phyloP scores from a whole-genome alignment of 2,888 invertebrate species.

The Andrena marginata region DNA sequence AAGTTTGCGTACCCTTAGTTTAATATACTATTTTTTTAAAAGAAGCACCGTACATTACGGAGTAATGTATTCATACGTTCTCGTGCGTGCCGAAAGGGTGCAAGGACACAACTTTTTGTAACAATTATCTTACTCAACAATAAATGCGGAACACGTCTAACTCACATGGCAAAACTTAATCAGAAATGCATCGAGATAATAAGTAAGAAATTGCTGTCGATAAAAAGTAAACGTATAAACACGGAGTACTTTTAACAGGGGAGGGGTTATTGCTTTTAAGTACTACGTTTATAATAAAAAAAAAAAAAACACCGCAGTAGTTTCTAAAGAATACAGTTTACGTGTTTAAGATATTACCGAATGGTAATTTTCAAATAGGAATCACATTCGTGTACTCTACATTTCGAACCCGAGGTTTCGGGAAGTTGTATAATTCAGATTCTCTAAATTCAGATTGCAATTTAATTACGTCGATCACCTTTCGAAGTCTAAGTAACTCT shows the following conservation, averaged over 20 bases:
- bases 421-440: not conserved
- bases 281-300: conserved; percentile 7
- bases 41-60: conserved; percentile 57
- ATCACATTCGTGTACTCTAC: too few relatives aligned
- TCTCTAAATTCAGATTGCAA: not conserved
- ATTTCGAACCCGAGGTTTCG: too few relatives aligned
- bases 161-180: conserved; percentile 38
- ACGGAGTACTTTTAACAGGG: conserved; percentile 20
- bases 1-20: conserved; percentile 29
- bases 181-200: conserved; percentile 33
- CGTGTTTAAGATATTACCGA: conserved; percentile 10
- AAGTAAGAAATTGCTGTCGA: conserved; percentile 21
- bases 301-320: not conserved
- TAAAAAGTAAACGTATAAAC: conserved; percentile 2
- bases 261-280: conserved; percentile 5
- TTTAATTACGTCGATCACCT: not conserved
- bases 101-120: conserved; percentile 55
- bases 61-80: conserved; percentile 41
- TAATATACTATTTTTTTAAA: conserved; percentile 19
- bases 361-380: not conserved
- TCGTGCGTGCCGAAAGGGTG: conserved; percentile 40
- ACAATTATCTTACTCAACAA: conserved; percentile 49
- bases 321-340: conserved; percentile 14
- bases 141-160: conserved; percentile 49
- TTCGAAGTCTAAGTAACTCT: not conserved